Evolutionary conservation across 2,888 invertebrate genomes (phyloP).

Genomic region (Eupithecia subumbrata): DNA sequence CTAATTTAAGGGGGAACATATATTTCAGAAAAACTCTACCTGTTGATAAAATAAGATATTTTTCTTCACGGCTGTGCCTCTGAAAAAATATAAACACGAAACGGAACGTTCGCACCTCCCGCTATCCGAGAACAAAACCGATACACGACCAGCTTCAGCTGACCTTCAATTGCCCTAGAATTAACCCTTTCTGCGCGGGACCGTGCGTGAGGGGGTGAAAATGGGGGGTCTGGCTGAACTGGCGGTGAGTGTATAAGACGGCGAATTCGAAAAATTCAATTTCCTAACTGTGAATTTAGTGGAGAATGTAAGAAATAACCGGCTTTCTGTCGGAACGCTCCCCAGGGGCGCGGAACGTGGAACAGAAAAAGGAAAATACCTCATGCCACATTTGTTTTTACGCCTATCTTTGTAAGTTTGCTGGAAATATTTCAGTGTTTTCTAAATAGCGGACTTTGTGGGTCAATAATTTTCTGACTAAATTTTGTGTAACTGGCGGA

Average conservation of each 20-base stretch:
- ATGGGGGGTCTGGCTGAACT: slow-evolving; percentile 55
- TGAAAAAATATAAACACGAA: slow-evolving; percentile 50
- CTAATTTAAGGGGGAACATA: neutral
- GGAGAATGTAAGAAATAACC: slow-evolving; percentile 74
- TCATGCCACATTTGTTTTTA: slow-evolving; percentile 54
- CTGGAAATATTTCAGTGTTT: slow-evolving; percentile 10
- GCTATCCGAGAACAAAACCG: slow-evolving; percentile 62
- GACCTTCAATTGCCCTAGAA: slow-evolving; percentile 52
- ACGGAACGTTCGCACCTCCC: slow-evolving; percentile 50
- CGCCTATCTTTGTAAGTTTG: slow-evolving; percentile 42
- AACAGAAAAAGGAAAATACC: slow-evolving; percentile 64
- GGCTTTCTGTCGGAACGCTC: slow-evolving; percentile 64
- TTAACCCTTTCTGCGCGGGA: slow-evolving; percentile 46
- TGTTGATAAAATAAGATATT: slow-evolving; percentile 30
- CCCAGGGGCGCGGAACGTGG: slow-evolving; percentile 67
- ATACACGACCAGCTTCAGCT: slow-evolving; percentile 48
- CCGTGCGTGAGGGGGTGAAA: slow-evolving; percentile 39
- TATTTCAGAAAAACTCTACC: slow-evolving; percentile 15
- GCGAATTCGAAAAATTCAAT: slow-evolving; percentile 80
- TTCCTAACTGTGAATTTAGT: slow-evolving; percentile 79
- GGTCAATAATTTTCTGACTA: neutral
- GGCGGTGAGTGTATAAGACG: slow-evolving; percentile 57
- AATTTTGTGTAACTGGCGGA: too few relatives aligned
- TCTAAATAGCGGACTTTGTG: neutral
- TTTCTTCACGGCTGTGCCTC: slow-evolving; percentile 9